phyloP scores from a whole-genome alignment of 2,113 vertebrate species.

The Axis porcinus region DNA sequence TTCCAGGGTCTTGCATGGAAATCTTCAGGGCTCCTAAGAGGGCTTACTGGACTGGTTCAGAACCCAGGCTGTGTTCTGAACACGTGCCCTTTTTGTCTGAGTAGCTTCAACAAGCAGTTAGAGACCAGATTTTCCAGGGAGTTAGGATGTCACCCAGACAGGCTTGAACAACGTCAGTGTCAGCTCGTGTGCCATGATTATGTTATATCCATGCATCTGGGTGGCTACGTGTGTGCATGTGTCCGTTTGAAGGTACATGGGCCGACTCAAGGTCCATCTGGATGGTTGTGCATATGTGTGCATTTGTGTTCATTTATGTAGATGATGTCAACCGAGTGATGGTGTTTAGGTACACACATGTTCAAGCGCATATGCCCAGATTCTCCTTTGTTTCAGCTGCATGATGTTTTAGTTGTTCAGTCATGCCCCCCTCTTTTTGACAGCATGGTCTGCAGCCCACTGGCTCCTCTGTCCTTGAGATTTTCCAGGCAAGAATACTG shows the following conservation, averaged over 20 bases:
- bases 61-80: background rate
- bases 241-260: background rate
- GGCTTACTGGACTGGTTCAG: background rate
- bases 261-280: background rate
- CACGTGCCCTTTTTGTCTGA: background rate
- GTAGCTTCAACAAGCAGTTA: background rate
- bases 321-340: too few species aligned
- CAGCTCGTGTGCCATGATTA: background rate
- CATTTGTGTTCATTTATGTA: background rate
- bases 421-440: too few species aligned
- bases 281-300: background rate
- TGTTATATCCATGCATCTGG: background rate
- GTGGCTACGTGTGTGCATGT: background rate
- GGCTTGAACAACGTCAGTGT: background rate
- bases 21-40: background rate
- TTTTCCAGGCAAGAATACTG: too few species aligned
- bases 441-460: too few species aligned
- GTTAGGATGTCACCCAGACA: background rate
- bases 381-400: background rate
- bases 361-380: rapidly evolving
- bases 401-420: too few species aligned
- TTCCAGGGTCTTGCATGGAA: background rate
- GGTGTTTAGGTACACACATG: background rate
- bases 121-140: background rate
- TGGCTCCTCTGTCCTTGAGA: too few species aligned